Base-by-base conservation (phyloP, 2,113 vertebrate species). In the Oceanodroma tethys region DNA sequence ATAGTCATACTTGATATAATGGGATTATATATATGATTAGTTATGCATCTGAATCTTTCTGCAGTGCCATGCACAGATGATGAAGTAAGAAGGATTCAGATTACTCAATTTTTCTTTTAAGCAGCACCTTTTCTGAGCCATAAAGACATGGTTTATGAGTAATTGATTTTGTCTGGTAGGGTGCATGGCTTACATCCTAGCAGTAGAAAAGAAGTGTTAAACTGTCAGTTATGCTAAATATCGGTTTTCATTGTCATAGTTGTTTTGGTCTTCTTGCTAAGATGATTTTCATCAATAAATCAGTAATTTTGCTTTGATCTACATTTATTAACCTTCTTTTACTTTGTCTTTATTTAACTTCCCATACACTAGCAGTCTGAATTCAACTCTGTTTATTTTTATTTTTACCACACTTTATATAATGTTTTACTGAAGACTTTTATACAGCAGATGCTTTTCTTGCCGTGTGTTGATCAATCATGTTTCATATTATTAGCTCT, bases 81-180 rank as follows among this genome's bases (percentile, higher is more conserved):
- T 70, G 76, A 93, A 76, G 40, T 82, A 88, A 87, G 32, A 93
- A 30, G 22, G 16, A 80, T 93, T 67, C 75, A 78, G 85, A 88
- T 80, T 72, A 55, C n/a, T 76, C 45, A 53, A 0, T 81, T 90
- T 90, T 90, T 88, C 45, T 92, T 92, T 80, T 45, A 88, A 90
- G 38, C 5, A 53, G 9, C 14, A 94, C 53, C 67, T 90, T 91
- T 94, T 68, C 73, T 67, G 3, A 90, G 50, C 42, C 38, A 55
- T 76, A 84, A 88, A 88, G 76, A 70, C 18, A 63, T 27, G 63
- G 25, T 82, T 94, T 94, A 90, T n/a, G 23, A 76, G 63, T 66
- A 94, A 94, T 74, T 78, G 72, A 76, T 95, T 95, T 92, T 92
- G 63, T 90, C 76, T 92, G 52, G 52, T 81, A 91, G 68, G 32